A percentile compares a stretch with the other conserved stretches of the same genome.
These are phyloP conservation scores for Anticlea derivata DNA, from an alignment of 2,888 invertebrate species.

Conservation along the genomic window DNA sequence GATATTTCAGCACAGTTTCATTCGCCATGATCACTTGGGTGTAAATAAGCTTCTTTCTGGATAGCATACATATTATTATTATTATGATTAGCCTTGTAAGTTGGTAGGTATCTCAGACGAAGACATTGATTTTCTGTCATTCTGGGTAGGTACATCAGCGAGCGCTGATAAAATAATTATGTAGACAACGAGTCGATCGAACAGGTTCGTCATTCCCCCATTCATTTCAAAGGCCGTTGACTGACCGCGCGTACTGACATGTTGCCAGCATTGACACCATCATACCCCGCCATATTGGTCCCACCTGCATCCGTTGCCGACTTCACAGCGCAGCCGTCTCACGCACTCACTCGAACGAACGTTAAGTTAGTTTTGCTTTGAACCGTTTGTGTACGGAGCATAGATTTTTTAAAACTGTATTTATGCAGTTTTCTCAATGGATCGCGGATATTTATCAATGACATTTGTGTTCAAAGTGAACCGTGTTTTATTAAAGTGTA, in stretches of 20 bases:
- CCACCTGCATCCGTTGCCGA: constrained; percentile 47
- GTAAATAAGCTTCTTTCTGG: too few relatives aligned
- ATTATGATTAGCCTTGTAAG: too few relatives aligned
- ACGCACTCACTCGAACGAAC: constrained; percentile 68
- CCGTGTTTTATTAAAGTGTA: constrained; percentile 33
- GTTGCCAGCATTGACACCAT: constrained; percentile 40
- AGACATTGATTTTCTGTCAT: constrained; percentile 23
- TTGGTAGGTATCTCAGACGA: not conserved
- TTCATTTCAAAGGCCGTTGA: constrained; percentile 72
- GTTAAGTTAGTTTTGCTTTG: constrained; percentile 74
- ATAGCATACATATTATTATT: too few relatives aligned
- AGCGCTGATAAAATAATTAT: constrained; percentile 39
- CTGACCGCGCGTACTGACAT: constrained; percentile 45
- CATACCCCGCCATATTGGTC: constrained; percentile 49
- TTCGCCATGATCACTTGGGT: too few relatives aligned
- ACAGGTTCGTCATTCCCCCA: constrained; percentile 64
- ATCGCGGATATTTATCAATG: constrained; percentile 42
- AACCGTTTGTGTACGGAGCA: constrained; percentile 48
- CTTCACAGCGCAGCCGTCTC: constrained; percentile 63
- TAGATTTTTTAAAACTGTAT: constrained; percentile 24
- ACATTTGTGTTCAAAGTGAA: constrained; percentile 26
- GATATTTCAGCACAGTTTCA: too few relatives aligned
- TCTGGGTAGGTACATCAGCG: constrained; percentile 33
- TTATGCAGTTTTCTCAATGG: constrained; percentile 53
- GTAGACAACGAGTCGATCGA: constrained; percentile 43